phyloP scores from a whole-genome alignment of 2,113 vertebrate genomes.

The Pedionomus torquatus region DNA sequence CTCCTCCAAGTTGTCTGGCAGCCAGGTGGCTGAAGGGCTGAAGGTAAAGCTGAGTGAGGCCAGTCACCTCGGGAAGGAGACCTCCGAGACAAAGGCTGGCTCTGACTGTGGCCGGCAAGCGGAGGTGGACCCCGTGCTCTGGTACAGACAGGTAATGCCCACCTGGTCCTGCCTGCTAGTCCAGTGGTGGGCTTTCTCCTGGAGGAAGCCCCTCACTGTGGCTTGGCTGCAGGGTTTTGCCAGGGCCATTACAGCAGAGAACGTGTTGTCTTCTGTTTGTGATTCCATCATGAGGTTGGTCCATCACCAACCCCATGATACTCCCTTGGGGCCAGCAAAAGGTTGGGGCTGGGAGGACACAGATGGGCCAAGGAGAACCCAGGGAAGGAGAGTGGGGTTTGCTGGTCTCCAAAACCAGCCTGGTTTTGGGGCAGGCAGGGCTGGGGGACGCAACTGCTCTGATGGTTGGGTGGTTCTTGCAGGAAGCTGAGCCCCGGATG shows the following conservation, averaged over 20 bases:
- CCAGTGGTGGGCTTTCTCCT: background rate
- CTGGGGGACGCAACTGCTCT: background rate
- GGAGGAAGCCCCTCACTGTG: background rate
- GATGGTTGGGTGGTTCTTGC: background rate
- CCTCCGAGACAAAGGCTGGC: slow-evolving; percentile 80
- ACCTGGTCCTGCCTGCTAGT: fast-evolving
- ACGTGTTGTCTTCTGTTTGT: fast-evolving
- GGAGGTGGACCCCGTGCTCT: slow-evolving; percentile 91
- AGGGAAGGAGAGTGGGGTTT: background rate
- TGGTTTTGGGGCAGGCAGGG: background rate
- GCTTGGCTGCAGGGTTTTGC: background rate
- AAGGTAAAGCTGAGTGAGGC: slow-evolving; percentile 93
- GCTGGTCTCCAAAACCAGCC: background rate
- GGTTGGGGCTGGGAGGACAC: background rate
- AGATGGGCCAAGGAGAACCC: fast-evolving
- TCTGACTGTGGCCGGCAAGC: slow-evolving; percentile 86
- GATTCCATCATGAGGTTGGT: background rate
- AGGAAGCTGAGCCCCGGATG: slow-evolving; percentile 86
- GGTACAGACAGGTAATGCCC: slow-evolving; percentile 96
- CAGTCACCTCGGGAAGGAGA: slow-evolving; percentile 87
- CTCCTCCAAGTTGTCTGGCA: slow-evolving; percentile 78
- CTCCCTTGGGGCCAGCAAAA: background rate
- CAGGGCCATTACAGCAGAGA: background rate
- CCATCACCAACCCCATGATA: background rate
- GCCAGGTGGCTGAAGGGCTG: slow-evolving; percentile 87